Conservation (phyloP, 2,113 vertebrate species). For the Pterocles orientalis region DNA sequence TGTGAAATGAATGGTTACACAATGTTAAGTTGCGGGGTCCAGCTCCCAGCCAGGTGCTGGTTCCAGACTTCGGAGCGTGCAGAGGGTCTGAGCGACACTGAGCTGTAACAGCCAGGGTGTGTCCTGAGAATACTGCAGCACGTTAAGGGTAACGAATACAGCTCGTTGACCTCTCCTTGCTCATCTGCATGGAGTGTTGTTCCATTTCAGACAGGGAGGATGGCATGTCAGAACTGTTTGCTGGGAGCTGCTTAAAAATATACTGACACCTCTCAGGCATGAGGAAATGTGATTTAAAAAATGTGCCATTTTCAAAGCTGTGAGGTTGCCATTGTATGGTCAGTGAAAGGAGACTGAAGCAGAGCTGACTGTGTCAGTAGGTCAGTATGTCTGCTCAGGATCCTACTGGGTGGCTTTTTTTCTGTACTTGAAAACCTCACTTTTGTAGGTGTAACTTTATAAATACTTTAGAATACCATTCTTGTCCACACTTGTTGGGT, state of each 20-base stretch:
- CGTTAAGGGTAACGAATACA: fast-evolving
- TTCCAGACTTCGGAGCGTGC: background rate
- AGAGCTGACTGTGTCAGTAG: background rate
- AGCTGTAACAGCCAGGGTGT: background rate
- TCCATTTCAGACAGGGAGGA: background rate
- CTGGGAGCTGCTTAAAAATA: background rate
- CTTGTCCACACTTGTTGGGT: background rate
- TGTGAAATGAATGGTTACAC: background rate
- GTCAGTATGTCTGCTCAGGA: background rate
- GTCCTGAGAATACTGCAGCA: background rate
- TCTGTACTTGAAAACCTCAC: background rate
- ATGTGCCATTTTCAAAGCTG: background rate
- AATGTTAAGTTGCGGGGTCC: background rate
- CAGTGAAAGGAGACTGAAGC: background rate
- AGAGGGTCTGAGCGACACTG: background rate
- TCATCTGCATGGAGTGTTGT: background rate
- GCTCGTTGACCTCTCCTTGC: background rate
- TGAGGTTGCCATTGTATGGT: background rate
- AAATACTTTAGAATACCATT: background rate
- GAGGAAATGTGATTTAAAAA: background rate
- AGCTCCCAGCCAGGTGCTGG: background rate
- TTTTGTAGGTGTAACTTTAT: background rate
- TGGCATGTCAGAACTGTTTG: background rate
- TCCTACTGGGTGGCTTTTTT: background rate
- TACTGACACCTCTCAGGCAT: background rate